A percentile compares a stretch with the other conserved stretches of the same genome.
phyloP scores from a whole-genome alignment of 2,113 vertebrate species.

The Ceuthmochares aereus region DNA sequence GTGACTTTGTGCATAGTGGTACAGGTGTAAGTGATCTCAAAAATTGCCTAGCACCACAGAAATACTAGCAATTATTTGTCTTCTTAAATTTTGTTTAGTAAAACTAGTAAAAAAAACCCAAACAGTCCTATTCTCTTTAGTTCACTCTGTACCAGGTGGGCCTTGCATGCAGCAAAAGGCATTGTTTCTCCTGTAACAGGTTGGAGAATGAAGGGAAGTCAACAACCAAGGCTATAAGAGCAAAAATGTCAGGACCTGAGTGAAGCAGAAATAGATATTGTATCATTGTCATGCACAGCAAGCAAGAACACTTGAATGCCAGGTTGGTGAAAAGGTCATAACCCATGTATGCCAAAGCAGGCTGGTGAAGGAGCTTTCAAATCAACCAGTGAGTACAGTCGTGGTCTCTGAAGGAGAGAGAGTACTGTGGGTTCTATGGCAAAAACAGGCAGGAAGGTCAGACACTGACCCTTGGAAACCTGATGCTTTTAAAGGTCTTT shows the following conservation, averaged over 20 bases:
- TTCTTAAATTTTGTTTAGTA: background rate
- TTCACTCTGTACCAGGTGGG: background rate
- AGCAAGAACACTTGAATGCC: conserved; percentile 27
- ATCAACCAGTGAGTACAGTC: background rate
- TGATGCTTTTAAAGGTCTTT: background rate
- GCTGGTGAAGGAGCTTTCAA: background rate
- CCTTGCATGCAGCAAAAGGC: background rate
- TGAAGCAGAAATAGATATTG: conserved; percentile 60
- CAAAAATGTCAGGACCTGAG: conserved; percentile 20
- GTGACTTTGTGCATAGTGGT: background rate
- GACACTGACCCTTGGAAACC: background rate
- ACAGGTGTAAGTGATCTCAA: background rate
- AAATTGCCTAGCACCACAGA: background rate
- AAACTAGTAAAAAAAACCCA: background rate
- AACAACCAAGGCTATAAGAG: background rate
- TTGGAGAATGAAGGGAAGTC: background rate
- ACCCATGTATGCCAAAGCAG: background rate
- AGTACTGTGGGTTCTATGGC: background rate
- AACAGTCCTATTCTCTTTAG: background rate
- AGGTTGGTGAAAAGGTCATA: conserved; percentile 55
- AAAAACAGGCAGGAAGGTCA: background rate
- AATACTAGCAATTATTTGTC: background rate
- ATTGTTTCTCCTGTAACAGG: background rate
- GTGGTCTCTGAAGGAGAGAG: background rate
- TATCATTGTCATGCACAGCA: conserved; percentile 13